These are phyloP conservation scores for Telmatherina bonti DNA, from an alignment of 2,797 vertebrate genomes.

Conservation along the genomic window DNA sequence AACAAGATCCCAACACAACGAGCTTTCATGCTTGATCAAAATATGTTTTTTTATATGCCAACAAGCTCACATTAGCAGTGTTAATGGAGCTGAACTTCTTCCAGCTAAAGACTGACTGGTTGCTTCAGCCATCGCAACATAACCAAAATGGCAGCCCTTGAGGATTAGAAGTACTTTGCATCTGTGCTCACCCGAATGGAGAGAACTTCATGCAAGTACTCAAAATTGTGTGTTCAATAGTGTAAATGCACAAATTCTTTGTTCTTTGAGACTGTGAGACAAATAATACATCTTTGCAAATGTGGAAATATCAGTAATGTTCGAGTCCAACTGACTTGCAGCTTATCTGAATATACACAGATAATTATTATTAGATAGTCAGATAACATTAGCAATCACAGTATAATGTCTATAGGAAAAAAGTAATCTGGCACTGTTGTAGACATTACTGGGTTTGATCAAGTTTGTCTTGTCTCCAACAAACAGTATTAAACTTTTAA, in stretches of 20 bases:
- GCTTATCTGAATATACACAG: neutral
- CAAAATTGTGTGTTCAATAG: neutral
- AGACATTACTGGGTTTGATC: neutral
- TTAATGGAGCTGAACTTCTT: neutral
- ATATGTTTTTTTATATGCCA: neutral
- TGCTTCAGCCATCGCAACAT: neutral
- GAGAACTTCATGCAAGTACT: neutral
- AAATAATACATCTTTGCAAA: too few relatives aligned
- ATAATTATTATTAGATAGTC: neutral
- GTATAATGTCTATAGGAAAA: too few relatives aligned
- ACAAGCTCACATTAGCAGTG: neutral
- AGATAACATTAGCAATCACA: neutral
- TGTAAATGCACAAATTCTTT: neutral
- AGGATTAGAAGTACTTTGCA: neutral
- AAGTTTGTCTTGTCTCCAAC: neutral
- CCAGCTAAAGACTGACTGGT: neutral
- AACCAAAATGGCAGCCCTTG: neutral
- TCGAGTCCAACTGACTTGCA: neutral
- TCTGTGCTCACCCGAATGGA: neutral
- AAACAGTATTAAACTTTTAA: neutral
- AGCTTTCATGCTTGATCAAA: neutral
- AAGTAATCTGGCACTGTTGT: too few relatives aligned
- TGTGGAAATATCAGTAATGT: too few relatives aligned
- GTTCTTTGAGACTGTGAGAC: neutral
- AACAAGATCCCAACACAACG: neutral